Base-by-base conservation (phyloP, 2,113 vertebrate species). In the Malurus cyaneus region DNA sequence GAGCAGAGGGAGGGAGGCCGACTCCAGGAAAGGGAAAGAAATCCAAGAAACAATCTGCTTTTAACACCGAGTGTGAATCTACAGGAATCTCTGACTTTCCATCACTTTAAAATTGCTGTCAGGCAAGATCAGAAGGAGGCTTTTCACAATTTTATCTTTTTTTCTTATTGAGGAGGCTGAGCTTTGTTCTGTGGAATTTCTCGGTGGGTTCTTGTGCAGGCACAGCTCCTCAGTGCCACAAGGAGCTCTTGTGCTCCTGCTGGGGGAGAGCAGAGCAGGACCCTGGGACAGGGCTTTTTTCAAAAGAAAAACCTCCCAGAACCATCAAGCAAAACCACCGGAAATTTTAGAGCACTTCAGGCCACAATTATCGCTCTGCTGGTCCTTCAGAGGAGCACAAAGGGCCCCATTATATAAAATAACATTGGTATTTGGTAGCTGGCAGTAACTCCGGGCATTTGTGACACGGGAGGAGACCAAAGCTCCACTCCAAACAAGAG, bases 151-250 rank as follows among this genome's bases (percentile, higher is more conserved):
- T 81, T 32, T 49, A n/a, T 54, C 49, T 64, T 84, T 88, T 18
- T 81, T 89, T 74, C 31, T 3, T 11, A 14, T 9, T 74, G 54
- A 36, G 18, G 11, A 78, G 21, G 56, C 32, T 67, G 74, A 91
- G 61, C 50, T 96, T 44, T 54, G 23, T 56, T 83, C 6, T 7
- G 4, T 17, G 57, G 62, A 52, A 72, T 53, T 34, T 89, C 23
- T 74, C 14, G 5, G 12, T 1, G 3, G 59, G 44, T 18, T 34
- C 32, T 66, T 34, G 24, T 0, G 0, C n/a, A 46, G 54, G 50
- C 74, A 90, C 59, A 94, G 66, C 17, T 79, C 78, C 87, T 61
- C 11, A 23, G 39, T 66, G 73, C 14, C 94, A 91, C 56, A 6
- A 69, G 59, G 32, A 86, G 46, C 20, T 82, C 70, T 42, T 2